Evolutionary conservation across 2,888 invertebrate genomes (phyloP).

Genomic region (Scelioninae gen. 1): DNA sequence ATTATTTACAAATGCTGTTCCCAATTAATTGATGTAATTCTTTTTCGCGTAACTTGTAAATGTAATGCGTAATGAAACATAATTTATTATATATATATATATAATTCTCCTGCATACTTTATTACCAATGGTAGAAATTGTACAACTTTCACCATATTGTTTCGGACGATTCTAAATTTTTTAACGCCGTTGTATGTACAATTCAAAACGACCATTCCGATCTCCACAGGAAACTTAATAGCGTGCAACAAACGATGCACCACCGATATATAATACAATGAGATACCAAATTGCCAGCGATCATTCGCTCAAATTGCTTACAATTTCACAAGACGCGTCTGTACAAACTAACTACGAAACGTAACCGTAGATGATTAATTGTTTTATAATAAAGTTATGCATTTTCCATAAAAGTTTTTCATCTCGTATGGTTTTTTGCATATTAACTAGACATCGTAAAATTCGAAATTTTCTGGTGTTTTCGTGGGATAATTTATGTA

Average conservation of each 20-base stretch:
- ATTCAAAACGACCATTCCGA: slow-evolving; percentile 33
- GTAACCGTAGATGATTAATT: neutral
- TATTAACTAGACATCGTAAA: neutral
- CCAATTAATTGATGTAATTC: slow-evolving; percentile 15
- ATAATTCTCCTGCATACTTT: slow-evolving; percentile 31
- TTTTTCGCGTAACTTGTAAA: slow-evolving; percentile 42
- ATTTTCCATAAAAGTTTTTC: neutral
- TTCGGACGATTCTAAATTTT: slow-evolving; percentile 24
- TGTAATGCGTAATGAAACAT: slow-evolving; percentile 19
- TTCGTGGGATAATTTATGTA: slow-evolving; percentile 58
- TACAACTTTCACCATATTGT: slow-evolving; percentile 50
- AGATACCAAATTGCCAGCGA: slow-evolving; percentile 27
- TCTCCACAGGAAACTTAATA: slow-evolving; percentile 33
- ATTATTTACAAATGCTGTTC: too few relatives aligned
- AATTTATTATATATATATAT: slow-evolving; percentile 38
- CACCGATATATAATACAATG: slow-evolving; percentile 5
- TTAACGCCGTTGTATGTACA: slow-evolving; percentile 22
- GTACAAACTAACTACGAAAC: neutral
- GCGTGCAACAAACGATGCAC: neutral
- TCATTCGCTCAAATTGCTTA: slow-evolving; percentile 3
- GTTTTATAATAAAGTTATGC: slow-evolving; percentile 34
- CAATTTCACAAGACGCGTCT: neutral
- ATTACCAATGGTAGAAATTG: slow-evolving; percentile 30
- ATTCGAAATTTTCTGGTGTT: slow-evolving; percentile 45
- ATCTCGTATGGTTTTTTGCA: neutral